These are phyloP conservation scores for Sericinus montela DNA, from an alignment of 2,888 invertebrate genomes.

Conservation along the genomic window DNA sequence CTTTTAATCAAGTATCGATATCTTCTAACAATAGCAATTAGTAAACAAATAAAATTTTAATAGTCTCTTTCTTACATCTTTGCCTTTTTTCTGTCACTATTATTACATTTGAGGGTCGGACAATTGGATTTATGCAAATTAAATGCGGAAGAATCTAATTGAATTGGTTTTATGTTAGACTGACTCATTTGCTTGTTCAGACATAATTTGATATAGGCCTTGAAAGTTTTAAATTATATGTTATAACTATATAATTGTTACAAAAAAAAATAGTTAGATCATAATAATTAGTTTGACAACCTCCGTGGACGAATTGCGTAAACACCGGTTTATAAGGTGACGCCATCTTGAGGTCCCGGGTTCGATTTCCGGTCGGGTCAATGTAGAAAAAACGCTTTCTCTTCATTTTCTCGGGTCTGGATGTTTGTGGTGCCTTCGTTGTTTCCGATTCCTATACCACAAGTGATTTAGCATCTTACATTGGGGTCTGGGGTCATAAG, in stretches of 20 bases:
- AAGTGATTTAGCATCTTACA: no score
- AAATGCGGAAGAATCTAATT: conserved; percentile 14
- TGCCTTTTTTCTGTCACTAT: conserved; percentile 1
- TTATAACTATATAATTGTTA: neutral
- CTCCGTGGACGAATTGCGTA: no score
- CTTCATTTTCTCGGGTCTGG: no score
- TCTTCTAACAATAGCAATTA: conserved; percentile 7
- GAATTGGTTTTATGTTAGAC: neutral
- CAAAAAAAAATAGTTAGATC: no score
- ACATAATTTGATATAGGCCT: conserved; percentile 8
- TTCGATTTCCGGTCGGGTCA: no score
- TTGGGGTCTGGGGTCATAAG: no score
- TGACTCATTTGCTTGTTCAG: conserved; percentile 8
- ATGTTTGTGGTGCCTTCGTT: no score
- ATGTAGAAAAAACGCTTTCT: no score
- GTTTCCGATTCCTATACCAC: no score
- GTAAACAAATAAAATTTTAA: conserved; percentile 2
- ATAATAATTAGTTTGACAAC: no score
- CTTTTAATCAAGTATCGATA: conserved; percentile 1
- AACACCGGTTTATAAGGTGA: no score
- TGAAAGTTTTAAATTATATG: conserved; percentile 15
- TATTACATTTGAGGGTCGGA: neutral
- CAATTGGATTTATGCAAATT: conserved; percentile 12
- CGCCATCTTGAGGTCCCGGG: no score
- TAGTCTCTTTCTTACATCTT: neutral